phyloP scores from a whole-genome alignment of 2,888 invertebrate genomes.

The Steromphala cineraria region DNA sequence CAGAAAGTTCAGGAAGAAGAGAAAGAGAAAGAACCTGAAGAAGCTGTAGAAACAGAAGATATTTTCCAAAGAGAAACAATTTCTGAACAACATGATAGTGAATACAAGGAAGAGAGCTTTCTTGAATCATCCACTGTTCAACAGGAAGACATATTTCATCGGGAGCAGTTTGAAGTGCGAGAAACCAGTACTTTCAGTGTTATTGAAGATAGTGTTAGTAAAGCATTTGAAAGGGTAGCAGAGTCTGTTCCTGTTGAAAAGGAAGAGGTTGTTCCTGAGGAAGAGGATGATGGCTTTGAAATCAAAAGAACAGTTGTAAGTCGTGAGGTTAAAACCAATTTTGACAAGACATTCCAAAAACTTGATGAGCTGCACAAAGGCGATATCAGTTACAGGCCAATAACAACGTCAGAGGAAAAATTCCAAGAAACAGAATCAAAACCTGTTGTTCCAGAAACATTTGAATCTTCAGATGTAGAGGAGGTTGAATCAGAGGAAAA shows the following conservation, averaged over 20 bases:
- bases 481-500: background rate
- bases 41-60: constrained; percentile 12
- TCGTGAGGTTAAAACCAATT: background rate
- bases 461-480: background rate
- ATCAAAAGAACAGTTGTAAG: background rate
- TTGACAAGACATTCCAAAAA: too few relatives aligned
- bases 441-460: background rate
- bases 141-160: background rate
- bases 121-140: background rate
- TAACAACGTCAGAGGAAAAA: background rate
- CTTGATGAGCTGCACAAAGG: too few relatives aligned
- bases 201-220: background rate
- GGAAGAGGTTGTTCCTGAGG: background rate
- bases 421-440: background rate
- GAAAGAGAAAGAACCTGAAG: constrained; percentile 12
- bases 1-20: background rate
- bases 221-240: background rate
- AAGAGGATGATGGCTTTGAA: background rate
- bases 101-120: background rate
- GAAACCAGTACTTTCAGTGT: background rate
- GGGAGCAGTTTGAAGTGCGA: background rate
- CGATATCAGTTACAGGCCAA: too few relatives aligned
- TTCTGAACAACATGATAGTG: background rate
- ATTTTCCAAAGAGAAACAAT: background rate
- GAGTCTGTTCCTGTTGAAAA: background rate